Evolutionary conservation across 92 coral and sea anemone genomes (phyloP).

Genomic region (Phenganax subtilis): DNA sequence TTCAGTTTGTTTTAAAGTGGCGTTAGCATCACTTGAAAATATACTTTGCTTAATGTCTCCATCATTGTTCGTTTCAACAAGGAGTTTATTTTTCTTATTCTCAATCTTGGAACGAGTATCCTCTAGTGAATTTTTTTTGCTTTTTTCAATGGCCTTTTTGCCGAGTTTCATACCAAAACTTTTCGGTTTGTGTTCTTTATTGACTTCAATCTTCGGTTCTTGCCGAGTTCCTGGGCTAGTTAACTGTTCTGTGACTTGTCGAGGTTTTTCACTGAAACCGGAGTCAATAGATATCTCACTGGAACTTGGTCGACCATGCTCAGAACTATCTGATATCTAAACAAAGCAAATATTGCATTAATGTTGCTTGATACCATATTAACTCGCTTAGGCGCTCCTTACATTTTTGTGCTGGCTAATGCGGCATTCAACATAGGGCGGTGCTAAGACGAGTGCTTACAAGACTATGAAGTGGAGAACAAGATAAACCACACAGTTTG

Average conservation of each 20-base stretch:
- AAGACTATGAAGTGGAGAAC: no score
- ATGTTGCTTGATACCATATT: neutral
- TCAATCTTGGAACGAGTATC: no score
- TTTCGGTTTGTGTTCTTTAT: neutral
- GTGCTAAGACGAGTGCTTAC: no score
- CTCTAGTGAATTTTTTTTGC: neutral
- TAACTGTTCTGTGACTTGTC: neutral
- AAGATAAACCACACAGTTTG: no score
- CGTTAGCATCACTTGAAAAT: neutral
- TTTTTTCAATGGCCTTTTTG: neutral
- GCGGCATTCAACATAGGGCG: no score
- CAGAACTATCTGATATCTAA: slow-evolving; percentile 36
- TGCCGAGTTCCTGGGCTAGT: neutral
- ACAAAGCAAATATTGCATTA: neutral
- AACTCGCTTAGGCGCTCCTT: neutral
- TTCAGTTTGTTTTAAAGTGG: no score
- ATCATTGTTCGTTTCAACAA: neutral
- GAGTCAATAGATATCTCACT: slow-evolving; percentile 36
- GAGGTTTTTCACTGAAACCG: slow-evolving; percentile 27
- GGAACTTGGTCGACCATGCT: slow-evolving; percentile 24
- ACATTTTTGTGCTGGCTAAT: neutral
- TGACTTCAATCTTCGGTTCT: neutral
- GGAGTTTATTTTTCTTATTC: neutral
- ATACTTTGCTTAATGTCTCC: neutral
- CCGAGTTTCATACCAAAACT: slow-evolving; percentile 32